phyloP scores from a whole-genome alignment of 2,797 vertebrate genomes.

The Chelon auratus region DNA sequence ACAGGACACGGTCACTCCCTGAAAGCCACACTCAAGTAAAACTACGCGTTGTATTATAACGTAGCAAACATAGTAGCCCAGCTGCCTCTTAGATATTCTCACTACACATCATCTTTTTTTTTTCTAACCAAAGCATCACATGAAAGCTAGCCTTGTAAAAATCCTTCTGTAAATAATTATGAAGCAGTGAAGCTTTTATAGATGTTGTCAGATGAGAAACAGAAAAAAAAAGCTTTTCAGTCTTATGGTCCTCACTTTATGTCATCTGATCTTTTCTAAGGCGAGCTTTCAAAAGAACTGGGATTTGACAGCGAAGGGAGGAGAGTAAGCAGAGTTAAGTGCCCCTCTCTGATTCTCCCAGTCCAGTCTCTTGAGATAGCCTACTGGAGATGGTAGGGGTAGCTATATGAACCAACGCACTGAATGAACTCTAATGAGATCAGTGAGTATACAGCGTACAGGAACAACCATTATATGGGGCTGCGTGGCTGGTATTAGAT shows the following conservation, averaged over 20 bases:
- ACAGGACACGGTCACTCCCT: conserved; percentile 38
- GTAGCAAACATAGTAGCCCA: neutral
- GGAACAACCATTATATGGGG: conserved; percentile 64
- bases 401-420: conserved; percentile 61
- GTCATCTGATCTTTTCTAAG: conserved; percentile 62
- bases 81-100: neutral
- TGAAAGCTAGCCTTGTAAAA: neutral
- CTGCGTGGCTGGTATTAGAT: conserved; percentile 59
- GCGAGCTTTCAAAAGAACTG: conserved; percentile 49
- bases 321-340: conserved; percentile 69
- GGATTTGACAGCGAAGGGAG: conserved; percentile 58
- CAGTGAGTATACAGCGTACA: conserved; percentile 67
- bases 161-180: conserved; percentile 24
- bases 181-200: conserved; percentile 28
- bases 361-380: conserved; percentile 67
- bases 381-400: conserved; percentile 62
- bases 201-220: conserved; percentile 45
- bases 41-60: conserved; percentile 20
- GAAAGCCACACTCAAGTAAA: conserved; percentile 16
- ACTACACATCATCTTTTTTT: neutral
- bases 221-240: conserved; percentile 32
- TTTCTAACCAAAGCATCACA: conserved; percentile 9
- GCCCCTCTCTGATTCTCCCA: conserved; percentile 72
- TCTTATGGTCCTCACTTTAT: conserved; percentile 43
- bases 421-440: conserved; percentile 77